Evolutionary conservation across 2,797 vertebrate species (phyloP), one percentile per base, ranked within the genome.

Genomic region (Pteropus rufus): DNA sequence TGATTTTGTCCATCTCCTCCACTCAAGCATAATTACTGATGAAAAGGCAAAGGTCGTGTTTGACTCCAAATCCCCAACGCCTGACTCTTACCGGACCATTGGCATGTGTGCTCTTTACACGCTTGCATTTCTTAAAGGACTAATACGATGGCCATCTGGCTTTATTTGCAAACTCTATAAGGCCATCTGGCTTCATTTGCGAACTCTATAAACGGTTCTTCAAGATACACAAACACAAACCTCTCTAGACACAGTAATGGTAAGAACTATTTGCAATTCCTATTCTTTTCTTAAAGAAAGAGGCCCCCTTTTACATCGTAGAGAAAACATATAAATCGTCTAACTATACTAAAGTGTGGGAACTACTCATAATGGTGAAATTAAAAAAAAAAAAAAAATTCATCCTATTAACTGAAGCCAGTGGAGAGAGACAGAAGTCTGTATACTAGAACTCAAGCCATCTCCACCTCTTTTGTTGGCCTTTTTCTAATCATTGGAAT

Each of bases 401-500:
- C 18, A 79, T 95, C 58, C 39, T 91, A 54, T 90, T 92, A 96
- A 93, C 80, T 96, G 36, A 91, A 97, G 36, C 31, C 80, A 34
- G 10, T 73, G 65, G 34, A 95, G n/a, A 96, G 72, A 97, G 36
- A 82, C 24, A 89, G 52, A 69, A 52, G 26, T 34, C 44, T 86
- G 65, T 2, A 0, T 46, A 69, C 41, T 96, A 81, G 92, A 80
- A 89, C 29, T 60, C 5, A 19, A 29, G n/a, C 62, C 91, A 65
- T 83, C 65, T 70, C 89, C 56, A 34, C 60, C 65, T 94, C 52
- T 96, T 96, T 75, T 91, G 67, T 58, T 98, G 93, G 79, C 95
- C 69, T 91, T 94, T 92, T 95, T 93, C 84, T 96, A 91, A 96
- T 87, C 96, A 97, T 1, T 97, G 82, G 92, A 96, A 92, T 97